Base-by-base conservation (phyloP, 2,797 vertebrate genomes). In the Nyctibius grandis region DNA sequence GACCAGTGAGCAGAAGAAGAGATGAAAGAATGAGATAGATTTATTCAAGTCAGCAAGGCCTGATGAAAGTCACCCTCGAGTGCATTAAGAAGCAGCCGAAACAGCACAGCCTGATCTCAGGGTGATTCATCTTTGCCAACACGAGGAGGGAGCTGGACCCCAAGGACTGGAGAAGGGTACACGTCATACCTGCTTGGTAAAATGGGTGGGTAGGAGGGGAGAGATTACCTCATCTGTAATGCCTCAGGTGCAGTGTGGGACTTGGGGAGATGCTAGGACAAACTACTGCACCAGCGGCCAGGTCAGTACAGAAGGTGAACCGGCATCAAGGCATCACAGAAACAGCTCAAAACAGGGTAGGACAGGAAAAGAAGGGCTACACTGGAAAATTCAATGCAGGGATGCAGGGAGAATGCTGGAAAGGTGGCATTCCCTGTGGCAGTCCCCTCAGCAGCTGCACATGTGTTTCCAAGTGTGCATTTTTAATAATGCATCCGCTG, bases 391-490 rank as follows among this genome's bases (percentile, higher is more conserved):
- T 23, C 28, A 13, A 7, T 40, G 20, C 47, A 79, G 54, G 53
- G 21, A 4, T 40, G 50, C 16, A 16, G 60, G 50, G 28, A 16
- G 9, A 18, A 34, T 36, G 68, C 45, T 73, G 60, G 42, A 69
- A 28, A 72, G 5, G 26, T 65, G 28, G 29, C 12, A 7, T 31
- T 89, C 50, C n/a, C 45, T 14, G 16, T 47, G 72, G 34, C 85
- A 51, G 78, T n/a, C 17, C 51, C 93, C 87, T 96, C 95, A 97
- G 96, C 95, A 95, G 80, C 45, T 89, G 81, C 69, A 79, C 3
- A 6, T 89, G 64, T 91, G 63, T 84, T 96, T 97, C 82, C 87
- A 95, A 73, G 64, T 57, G 25, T 93, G 83, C 64, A 91, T 42
- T 97, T 96, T 96, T 91, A 96, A 88, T 93, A 96, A 91, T 25